Conservation (phyloP, 2,113 vertebrate genomes). For the cattle (Bos taurus) region ARS-UCD2.0 NC_037328.1:137286001-137286500, state of each 20-base stretch:
- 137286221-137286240: background rate
- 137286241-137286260: background rate
- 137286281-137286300: background rate
- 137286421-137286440: background rate
- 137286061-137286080: background rate
- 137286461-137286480: background rate
- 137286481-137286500: background rate
- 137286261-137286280: background rate
- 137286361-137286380: background rate
- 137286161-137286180: background rate
- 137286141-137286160: background rate
- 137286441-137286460: fast-evolving
- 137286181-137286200: background rate
- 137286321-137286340: background rate
- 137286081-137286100: background rate
- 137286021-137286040: background rate
- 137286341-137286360: background rate
- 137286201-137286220: background rate
- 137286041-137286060: background rate
- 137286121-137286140: background rate
- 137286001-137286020: background rate
- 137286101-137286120: background rate
- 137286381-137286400: background rate
- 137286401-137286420: background rate
- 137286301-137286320: background rate